phyloP scores from a whole-genome alignment of 2,888 invertebrate genomes.

The Nomada fabriciana region DNA sequence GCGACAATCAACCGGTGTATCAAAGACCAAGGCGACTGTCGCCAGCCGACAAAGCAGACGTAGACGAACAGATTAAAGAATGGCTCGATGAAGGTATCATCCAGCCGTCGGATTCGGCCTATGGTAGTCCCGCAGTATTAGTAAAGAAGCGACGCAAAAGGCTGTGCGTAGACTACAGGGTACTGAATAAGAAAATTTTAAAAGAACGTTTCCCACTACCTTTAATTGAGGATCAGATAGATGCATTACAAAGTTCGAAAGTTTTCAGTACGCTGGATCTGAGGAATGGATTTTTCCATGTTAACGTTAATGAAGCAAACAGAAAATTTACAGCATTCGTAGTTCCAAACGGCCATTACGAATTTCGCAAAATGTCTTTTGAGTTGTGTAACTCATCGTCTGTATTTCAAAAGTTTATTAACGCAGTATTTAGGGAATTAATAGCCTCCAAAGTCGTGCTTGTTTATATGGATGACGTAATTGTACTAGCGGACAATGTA shows the following conservation, averaged over 20 bases:
- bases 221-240: too few species aligned
- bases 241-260: too few species aligned
- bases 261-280: too few species aligned
- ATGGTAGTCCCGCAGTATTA: conserved; percentile 73
- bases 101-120: conserved; percentile 14
- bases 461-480: neutral
- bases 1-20: conserved; percentile 72
- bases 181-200: too few species aligned
- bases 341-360: too few species aligned
- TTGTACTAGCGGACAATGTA: neutral
- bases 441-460: neutral
- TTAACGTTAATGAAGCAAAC: too few species aligned
- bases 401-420: too few species aligned
- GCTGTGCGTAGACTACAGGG: conserved; percentile 73
- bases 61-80: conserved; percentile 71
- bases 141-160: conserved; percentile 63
- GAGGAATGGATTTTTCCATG: too few species aligned
- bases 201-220: too few species aligned
- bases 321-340: too few species aligned
- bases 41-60: conserved; percentile 58
- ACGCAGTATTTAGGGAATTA: neutral
- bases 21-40: conserved; percentile 68
- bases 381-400: too few species aligned
- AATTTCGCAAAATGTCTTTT: too few species aligned
- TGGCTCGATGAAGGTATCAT: conserved; percentile 77